Base-by-base conservation (phyloP, 53 echinoderm and acorn worm genomes). In the Paracentrotus lividus region DNA sequence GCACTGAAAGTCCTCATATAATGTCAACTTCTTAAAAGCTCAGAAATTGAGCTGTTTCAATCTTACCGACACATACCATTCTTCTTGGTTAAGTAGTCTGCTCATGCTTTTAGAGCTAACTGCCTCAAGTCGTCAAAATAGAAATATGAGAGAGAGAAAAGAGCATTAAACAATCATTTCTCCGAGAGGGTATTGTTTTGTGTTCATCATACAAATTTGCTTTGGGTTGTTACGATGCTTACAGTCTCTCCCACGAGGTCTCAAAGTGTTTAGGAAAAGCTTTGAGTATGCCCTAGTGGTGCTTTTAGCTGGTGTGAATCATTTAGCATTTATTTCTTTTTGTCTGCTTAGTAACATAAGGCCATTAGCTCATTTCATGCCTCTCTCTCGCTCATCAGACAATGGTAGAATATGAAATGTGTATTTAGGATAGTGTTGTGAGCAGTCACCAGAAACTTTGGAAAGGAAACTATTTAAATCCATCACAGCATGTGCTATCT, bases 251-350 rank as follows among this genome's bases (percentile, higher is more conserved):
- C 72, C 27, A 15, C 12, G 21, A 40, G 21, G 14, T 38, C 38
- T 40, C 40, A 27, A 27, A 26, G 26, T 27, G 61, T 15, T 69
- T 20, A 1, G 20, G 21, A 40, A 36, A 3, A 38, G 72, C 36
- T 72, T 40, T 20, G 20, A 72, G 20, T 72, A 20, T 72, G 36
- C 72, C 72, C 72, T 38, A 72, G 40, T 72, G 72, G 16, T 72
- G 72, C 36, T 72, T 72, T 40, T 72, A 72, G 36, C 16, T 72
- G 72, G 18, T 38, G 36, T 16, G 72, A 72, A 72, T 72, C 72
- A 21, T 72, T 72, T 5, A 42, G 36, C 40, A 40, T 34, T 40
- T 38, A 1, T 0, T 5, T 16, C 40, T 4, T 72, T 16, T 1
- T 18, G 4, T 38, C 18, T 72, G 36, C 21, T 72, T 72, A 16